Evolutionary conservation across 2,113 vertebrate species (phyloP).

Genomic region (Chiloscyllium plagiosum): DNA sequence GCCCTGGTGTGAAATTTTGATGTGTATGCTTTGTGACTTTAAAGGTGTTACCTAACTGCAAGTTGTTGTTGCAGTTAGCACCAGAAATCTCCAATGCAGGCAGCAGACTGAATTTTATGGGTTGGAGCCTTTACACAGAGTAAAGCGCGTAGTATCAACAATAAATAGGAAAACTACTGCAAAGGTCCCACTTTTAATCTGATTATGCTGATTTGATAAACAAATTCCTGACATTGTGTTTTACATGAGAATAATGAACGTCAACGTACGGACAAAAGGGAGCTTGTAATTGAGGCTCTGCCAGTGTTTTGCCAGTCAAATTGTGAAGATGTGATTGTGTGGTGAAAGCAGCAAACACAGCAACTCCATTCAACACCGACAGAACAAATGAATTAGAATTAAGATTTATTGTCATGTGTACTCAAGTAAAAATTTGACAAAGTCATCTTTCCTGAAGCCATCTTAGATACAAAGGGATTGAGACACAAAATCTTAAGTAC

Average conservation of each 20-base stretch:
- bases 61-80: background rate
- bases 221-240: background rate
- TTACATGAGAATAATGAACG: background rate
- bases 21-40: background rate
- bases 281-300: background rate
- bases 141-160: background rate
- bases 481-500: no score
- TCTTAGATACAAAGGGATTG: no score
- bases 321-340: background rate
- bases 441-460: no score
- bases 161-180: background rate
- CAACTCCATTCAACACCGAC: no score
- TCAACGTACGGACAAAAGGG: background rate
- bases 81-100: background rate
- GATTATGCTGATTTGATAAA: background rate
- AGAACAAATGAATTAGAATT: background rate
- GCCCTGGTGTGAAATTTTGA: background rate
- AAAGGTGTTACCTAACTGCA: background rate
- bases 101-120: background rate
- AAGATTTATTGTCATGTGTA: no score
- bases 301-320: constrained; percentile 3
- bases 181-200: background rate
- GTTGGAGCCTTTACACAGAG: background rate
- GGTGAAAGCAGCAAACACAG: background rate
- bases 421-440: no score